Evolutionary conservation across 2,113 vertebrate species (phyloP).

Genomic region (Dendrocopos noguchii): DNA sequence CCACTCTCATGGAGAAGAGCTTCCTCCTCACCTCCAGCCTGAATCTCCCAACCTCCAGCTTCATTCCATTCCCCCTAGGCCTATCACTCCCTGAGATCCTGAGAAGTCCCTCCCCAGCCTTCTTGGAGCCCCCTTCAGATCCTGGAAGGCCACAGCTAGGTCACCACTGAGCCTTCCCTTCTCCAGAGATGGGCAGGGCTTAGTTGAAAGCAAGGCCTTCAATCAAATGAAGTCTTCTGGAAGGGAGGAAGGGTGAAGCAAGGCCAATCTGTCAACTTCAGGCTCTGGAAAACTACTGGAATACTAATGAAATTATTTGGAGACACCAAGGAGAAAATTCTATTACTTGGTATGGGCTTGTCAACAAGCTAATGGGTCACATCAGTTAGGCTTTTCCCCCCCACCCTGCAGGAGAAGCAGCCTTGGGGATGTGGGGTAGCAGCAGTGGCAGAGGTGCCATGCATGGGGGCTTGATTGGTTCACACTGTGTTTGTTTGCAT

Average conservation of each 20-base stretch:
- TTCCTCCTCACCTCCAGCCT: too few relatives aligned
- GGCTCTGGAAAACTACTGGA: slow-evolving; percentile 52
- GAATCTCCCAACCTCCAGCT: too few relatives aligned
- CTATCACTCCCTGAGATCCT: too few relatives aligned
- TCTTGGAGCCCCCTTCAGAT: too few relatives aligned
- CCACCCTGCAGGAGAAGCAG: neutral
- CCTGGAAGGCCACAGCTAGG: too few relatives aligned
- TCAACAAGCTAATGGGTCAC: slow-evolving; percentile 46
- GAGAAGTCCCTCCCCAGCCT: too few relatives aligned
- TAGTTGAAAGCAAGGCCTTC: too few relatives aligned
- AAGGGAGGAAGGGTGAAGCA: neutral
- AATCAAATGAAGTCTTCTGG: neutral
- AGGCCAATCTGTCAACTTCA: slow-evolving; percentile 30
- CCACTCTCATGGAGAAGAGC: too few relatives aligned
- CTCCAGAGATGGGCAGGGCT: too few relatives aligned
- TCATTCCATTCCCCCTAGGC: too few relatives aligned
- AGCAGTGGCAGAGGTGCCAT: neutral
- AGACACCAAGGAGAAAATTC: slow-evolving; percentile 44
- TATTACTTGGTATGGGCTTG: slow-evolving; percentile 59
- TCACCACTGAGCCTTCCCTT: too few relatives aligned
- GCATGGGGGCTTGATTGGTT: neutral
- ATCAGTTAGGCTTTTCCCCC: neutral
- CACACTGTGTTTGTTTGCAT: neutral
- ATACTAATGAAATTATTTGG: slow-evolving; percentile 59
- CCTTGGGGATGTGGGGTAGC: neutral